These are phyloP conservation scores for Brachionus rotundiformis DNA, from an alignment of 1,140 invertebrate species.

Conservation along the genomic window DNA sequence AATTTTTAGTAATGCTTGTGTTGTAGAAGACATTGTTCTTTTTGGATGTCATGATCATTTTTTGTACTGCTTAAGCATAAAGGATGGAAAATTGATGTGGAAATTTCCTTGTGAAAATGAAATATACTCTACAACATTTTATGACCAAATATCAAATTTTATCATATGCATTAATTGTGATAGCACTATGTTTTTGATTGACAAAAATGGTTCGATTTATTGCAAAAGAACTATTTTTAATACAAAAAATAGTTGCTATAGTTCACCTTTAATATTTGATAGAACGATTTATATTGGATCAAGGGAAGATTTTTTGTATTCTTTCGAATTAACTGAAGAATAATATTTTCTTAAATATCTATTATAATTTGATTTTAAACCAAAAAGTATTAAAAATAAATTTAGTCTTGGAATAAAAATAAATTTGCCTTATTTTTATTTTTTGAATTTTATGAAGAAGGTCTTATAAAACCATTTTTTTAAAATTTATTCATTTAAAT, in stretches of 20 bases:
- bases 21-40: constrained; percentile 66
- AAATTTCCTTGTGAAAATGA: constrained; percentile 61
- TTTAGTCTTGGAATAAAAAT: too few species aligned
- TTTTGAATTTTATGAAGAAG: too few species aligned
- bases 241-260: constrained; percentile 31
- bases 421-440: too few species aligned
- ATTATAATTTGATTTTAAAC: too few species aligned
- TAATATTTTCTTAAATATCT: background rate
- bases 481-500: too few species aligned
- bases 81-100: constrained; percentile 60
- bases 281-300: constrained; percentile 8
- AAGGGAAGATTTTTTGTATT: constrained; percentile 34
- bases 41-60: constrained; percentile 68
- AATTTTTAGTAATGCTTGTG: constrained; percentile 69
- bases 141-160: background rate
- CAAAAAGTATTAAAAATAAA: too few species aligned
- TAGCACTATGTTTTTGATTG: background rate
- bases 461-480: too few species aligned
- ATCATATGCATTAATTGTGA: background rate
- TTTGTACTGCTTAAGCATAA: constrained; percentile 55
- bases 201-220: background rate
- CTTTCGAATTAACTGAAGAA: background rate
- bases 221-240: background rate
- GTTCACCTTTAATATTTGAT: constrained; percentile 5
- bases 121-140: constrained; percentile 70